Evolutionary conservation across 1,140 invertebrate genomes (phyloP), one percentile per base, ranked within the genome.

Genomic region (Leucophenga varia): DNA sequence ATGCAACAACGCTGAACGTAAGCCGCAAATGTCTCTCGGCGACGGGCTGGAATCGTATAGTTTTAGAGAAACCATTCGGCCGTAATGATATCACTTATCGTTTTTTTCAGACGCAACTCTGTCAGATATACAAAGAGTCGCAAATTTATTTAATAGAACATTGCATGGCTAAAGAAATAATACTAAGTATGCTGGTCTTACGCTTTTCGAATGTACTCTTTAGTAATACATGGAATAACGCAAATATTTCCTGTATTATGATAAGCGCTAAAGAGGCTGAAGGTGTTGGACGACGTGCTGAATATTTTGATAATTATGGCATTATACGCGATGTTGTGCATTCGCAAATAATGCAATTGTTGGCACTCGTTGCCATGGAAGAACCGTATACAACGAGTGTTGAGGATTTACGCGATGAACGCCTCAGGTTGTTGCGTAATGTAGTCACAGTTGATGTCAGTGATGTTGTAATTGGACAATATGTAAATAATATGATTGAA

Each of bases 141-240:
- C 59, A 67, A 32, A 67, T 67, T 36, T 67, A 49, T 16, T 46
- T 67, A 44, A 67, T 68, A 8, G 63, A 67, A 19, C 63, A 63
- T 12, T 59, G 49, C 10, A 10, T 67, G 4, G 63, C 54, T 40
- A 56, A 49, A 10, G 25, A 38, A 22, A 39, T 68, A 1, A 37
- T 68, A 5, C 59, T 64, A 20, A 63, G 54, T 14, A 44, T 63
- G 17, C 37, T 68, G 13, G 56, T 49, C 1, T 13, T 67, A 19
- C 64, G 63, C 7, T 67, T 55, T 8, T 44, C 47, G 8, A 67
- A 67, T 38, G 35, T 35, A 7, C 22, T 67, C 17, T 67, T 64
- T 59, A 28, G 32, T 5, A 59, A 57, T 10, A 67, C 64, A 5
- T 49, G 65, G 31, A 49, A 49, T 45, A 59, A 44, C n/a, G 18